A percentile compares a stretch with the other conserved stretches of the same genome.
Evolutionary conservation across 2,888 invertebrate species (phyloP).

Genomic region (Andrena hattorfiana): DNA sequence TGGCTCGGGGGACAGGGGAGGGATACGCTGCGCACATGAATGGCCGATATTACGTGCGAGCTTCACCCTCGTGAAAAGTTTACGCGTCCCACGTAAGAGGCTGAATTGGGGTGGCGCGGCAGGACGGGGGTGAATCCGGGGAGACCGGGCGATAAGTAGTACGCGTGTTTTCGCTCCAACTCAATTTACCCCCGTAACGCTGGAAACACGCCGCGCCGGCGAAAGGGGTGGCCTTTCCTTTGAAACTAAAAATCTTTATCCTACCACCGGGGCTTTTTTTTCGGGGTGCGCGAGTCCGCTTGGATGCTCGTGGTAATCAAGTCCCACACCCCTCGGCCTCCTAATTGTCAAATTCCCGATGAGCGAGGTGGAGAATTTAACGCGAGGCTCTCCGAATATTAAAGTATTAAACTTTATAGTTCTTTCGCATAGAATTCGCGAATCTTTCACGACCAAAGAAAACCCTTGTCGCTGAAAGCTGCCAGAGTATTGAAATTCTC

Average conservation of each 20-base stretch:
- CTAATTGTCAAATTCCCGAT: not conserved
- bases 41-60: slow-evolving; percentile 70
- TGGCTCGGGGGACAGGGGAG: slow-evolving; percentile 33
- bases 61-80: slow-evolving; percentile 69
- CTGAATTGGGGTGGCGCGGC: slow-evolving; percentile 44
- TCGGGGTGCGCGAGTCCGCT: slow-evolving; percentile 4
- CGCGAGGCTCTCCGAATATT: not conserved
- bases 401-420: no score
- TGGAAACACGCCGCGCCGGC: slow-evolving; percentile 36
- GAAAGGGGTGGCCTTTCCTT: slow-evolving; percentile 52
- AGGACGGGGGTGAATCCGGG: slow-evolving; percentile 53
- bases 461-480: not conserved
- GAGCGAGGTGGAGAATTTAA: not conserved
- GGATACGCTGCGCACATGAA: slow-evolving; percentile 61
- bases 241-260: slow-evolving; percentile 56
- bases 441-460: no score
- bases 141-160: slow-evolving; percentile 49
- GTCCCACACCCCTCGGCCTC: not conserved
- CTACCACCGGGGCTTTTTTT: slow-evolving; percentile 17
- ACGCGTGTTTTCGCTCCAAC: slow-evolving; percentile 62
- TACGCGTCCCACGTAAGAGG: slow-evolving; percentile 63
- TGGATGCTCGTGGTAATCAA: not conserved
- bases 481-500: not conserved
- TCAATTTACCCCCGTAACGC: slow-evolving; percentile 53
- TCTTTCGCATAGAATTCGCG: not conserved